Conservation (phyloP, 2,888 invertebrate species). For the Imbricaverruca yamaguchii region DNA sequence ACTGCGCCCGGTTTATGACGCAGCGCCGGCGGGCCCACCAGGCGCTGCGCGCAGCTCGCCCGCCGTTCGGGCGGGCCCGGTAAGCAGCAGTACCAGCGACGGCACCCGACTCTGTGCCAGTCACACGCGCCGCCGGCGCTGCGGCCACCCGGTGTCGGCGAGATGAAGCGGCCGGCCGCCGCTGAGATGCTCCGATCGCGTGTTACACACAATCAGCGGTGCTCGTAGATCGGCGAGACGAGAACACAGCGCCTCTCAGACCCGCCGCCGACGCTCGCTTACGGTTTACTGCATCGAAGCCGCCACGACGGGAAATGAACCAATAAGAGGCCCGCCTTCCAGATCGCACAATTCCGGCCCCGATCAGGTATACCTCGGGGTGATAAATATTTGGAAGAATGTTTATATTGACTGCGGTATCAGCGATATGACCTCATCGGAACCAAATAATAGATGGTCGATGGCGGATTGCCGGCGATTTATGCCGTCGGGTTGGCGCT, state of each 20-base stretch:
- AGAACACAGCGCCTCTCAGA: neutral
- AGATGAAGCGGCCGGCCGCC: neutral
- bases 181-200: neutral
- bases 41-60: neutral
- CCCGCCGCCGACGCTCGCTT: neutral
- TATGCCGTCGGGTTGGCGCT: neutral
- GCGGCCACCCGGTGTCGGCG: neutral
- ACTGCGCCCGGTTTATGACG: neutral
- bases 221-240: neutral
- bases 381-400: constrained; percentile 18
- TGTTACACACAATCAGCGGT: neutral
- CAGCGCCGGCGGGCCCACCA: neutral
- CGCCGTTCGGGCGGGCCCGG: too few species aligned
- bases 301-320: neutral
- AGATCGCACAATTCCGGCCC: constrained; percentile 2
- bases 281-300: neutral
- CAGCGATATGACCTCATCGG: constrained; percentile 20
- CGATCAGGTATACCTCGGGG: neutral
- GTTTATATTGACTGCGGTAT: constrained; percentile 19
- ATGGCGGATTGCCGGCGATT: constrained; percentile 3
- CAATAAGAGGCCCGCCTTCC: neutral
- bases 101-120: neutral
- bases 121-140: neutral
- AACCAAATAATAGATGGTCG: constrained; percentile 7
- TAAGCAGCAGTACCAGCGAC: neutral